Conservation (phyloP, 2,888 invertebrate genomes). For the Mythimna lalbum region DNA sequence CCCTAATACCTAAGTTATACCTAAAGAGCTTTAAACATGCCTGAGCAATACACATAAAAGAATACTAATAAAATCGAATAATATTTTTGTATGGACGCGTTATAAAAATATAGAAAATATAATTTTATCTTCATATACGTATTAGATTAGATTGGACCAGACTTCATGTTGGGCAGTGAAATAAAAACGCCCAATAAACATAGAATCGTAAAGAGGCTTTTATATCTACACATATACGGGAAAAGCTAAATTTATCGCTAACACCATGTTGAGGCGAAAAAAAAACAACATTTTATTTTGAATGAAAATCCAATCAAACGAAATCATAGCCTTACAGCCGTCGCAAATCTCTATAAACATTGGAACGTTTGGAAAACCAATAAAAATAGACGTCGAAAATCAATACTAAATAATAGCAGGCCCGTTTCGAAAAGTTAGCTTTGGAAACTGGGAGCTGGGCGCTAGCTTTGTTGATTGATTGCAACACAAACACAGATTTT, state of each 20-base stretch:
- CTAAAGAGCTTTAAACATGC: slow-evolving; percentile 16
- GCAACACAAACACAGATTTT: slow-evolving; percentile 86
- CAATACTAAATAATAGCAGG: slow-evolving; percentile 85
- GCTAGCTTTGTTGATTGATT: slow-evolving; percentile 88
- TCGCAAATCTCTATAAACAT: slow-evolving; percentile 82
- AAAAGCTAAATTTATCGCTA: slow-evolving; percentile 52
- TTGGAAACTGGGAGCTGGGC: slow-evolving; percentile 76
- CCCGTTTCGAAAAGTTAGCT: slow-evolving; percentile 83
- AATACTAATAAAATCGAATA: slow-evolving; percentile 38
- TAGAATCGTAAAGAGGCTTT: slow-evolving; percentile 28
- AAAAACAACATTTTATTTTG: slow-evolving; percentile 59
- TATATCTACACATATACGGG: slow-evolving; percentile 42
- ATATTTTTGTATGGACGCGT: slow-evolving; percentile 44
- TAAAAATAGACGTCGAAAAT: slow-evolving; percentile 83
- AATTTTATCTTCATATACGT: slow-evolving; percentile 49
- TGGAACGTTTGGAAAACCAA: slow-evolving; percentile 75
- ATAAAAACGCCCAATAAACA: slow-evolving; percentile 57
- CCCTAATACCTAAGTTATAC: background rate
- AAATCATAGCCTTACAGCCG: slow-evolving; percentile 76
- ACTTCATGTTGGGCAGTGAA: slow-evolving; percentile 55
- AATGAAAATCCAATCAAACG: slow-evolving; percentile 76
- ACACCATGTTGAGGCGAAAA: slow-evolving; percentile 45
- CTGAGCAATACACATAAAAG: slow-evolving; percentile 34
- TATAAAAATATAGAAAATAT: slow-evolving; percentile 47
- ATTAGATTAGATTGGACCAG: slow-evolving; percentile 53